Conservation (phyloP, 2,113 vertebrate species). For the Malurus elegans region DNA sequence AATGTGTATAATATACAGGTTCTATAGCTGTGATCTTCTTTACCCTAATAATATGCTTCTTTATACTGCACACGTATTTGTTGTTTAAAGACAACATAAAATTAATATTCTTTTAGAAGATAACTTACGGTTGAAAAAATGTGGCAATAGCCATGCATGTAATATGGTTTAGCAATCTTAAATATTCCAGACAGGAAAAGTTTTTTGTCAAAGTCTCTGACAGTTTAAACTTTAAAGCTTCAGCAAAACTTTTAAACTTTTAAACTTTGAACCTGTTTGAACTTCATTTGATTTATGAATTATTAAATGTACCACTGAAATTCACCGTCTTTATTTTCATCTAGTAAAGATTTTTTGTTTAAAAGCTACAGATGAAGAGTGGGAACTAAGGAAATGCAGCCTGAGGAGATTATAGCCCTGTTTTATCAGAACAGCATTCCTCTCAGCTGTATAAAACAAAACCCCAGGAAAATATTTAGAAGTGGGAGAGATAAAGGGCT, state of each 20-base stretch:
- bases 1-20: neutral
- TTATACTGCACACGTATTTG: neutral
- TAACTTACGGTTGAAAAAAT: conserved; percentile 34
- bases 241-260: conserved; percentile 84
- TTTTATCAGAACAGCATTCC: conserved; percentile 43
- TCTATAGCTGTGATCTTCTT: neutral
- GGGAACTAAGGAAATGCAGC: conserved; percentile 46
- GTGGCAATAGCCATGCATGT: conserved; percentile 42
- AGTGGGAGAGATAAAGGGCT: conserved; percentile 49
- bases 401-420: conserved; percentile 9
- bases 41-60: neutral
- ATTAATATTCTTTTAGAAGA: conserved; percentile 24
- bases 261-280: conserved; percentile 84
- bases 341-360: conserved; percentile 74
- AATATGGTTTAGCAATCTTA: conserved; percentile 75
- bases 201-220: conserved; percentile 81
- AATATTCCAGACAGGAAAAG: conserved; percentile 80
- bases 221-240: conserved; percentile 82
- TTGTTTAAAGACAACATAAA: neutral
- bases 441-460: conserved; percentile 53
- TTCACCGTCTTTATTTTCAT: conserved; percentile 73
- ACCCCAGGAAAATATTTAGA: conserved; percentile 53
- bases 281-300: conserved; percentile 82
- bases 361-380: conserved; percentile 68
- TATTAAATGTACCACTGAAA: conserved; percentile 82